Evolutionary conservation across 2,113 vertebrate species (phyloP).

Genomic region (Rissa tridactyla): DNA sequence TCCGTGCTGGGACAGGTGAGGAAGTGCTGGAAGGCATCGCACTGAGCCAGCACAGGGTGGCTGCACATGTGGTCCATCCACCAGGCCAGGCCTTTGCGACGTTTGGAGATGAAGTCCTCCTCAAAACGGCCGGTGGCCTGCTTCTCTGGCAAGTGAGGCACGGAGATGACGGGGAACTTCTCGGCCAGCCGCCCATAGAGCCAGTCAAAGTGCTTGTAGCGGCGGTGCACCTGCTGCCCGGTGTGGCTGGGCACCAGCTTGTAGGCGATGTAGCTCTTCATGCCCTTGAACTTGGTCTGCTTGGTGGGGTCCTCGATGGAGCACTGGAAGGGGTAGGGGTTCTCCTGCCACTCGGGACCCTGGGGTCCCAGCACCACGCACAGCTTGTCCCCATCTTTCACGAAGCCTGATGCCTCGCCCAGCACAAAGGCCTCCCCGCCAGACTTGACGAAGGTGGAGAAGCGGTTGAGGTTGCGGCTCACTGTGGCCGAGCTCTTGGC

Average conservation of each 20-base stretch:
- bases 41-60: constrained; percentile 90
- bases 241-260: constrained; percentile 93
- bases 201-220: constrained; percentile 99
- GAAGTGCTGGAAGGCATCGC: constrained; percentile 96
- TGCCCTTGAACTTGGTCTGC: constrained; percentile 98
- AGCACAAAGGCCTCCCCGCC: constrained; percentile 97
- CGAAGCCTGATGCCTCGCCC: constrained; percentile 88
- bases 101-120: constrained; percentile 97
- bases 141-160: constrained; percentile 96
- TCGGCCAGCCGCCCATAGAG: constrained; percentile 89
- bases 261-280: constrained; percentile 98
- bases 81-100: constrained; percentile 92
- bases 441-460: constrained; percentile 96
- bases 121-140: constrained; percentile 96
- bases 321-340: constrained; percentile 92
- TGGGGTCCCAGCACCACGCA: constrained; percentile 88
- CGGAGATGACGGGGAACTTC: constrained; percentile 96
- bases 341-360: constrained; percentile 96
- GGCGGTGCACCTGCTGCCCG: constrained; percentile 85
- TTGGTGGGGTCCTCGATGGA: constrained; percentile 97
- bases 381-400: constrained; percentile 94
- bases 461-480: constrained; percentile 93
- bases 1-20: constrained; percentile 87
- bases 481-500: constrained; percentile 92
- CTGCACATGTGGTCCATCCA: constrained; percentile 99